Conservation (phyloP, 1,140 invertebrate genomes). For the Drosophila albomicans region DNA sequence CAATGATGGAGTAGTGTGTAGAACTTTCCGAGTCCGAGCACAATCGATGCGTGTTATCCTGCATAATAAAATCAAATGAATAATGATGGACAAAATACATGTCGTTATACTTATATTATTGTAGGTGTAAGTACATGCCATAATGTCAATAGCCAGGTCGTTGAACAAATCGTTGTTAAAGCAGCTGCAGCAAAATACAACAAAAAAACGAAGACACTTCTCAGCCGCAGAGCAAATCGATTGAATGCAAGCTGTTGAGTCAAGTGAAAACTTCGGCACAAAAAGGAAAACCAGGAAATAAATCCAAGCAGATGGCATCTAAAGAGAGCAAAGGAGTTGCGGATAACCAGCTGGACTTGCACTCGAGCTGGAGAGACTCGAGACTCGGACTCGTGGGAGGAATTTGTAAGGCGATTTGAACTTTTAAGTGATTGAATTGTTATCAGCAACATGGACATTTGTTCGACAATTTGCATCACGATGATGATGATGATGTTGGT, state of each 20-base stretch:
- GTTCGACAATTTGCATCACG: slow-evolving; percentile 59
- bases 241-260: slow-evolving; percentile 60
- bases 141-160: slow-evolving; percentile 16
- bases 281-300: slow-evolving; percentile 33
- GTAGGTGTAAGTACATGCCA: background rate
- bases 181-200: background rate
- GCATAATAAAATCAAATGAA: slow-evolving; percentile 15
- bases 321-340: slow-evolving; percentile 13
- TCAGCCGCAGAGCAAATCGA: slow-evolving; percentile 42
- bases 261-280: slow-evolving; percentile 51
- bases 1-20: no score
- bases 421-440: slow-evolving; percentile 80
- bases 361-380: slow-evolving; percentile 1
- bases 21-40: background rate
- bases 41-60: background rate
- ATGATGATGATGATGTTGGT: slow-evolving; percentile 3
- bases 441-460: slow-evolving; percentile 67
- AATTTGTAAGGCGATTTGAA: slow-evolving; percentile 71
- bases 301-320: slow-evolving; percentile 54
- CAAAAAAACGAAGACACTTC: slow-evolving; percentile 2
- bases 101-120: slow-evolving; percentile 2
- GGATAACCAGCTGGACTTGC: slow-evolving; percentile 38
- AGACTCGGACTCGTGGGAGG: slow-evolving; percentile 24
- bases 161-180: slow-evolving; percentile 12
- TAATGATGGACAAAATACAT: background rate